Percentiles rank a stretch among this genome's conserved stretches.
Conservation (phyloP, 2,113 vertebrate genomes). For the Nesogale talazaci region DNA sequence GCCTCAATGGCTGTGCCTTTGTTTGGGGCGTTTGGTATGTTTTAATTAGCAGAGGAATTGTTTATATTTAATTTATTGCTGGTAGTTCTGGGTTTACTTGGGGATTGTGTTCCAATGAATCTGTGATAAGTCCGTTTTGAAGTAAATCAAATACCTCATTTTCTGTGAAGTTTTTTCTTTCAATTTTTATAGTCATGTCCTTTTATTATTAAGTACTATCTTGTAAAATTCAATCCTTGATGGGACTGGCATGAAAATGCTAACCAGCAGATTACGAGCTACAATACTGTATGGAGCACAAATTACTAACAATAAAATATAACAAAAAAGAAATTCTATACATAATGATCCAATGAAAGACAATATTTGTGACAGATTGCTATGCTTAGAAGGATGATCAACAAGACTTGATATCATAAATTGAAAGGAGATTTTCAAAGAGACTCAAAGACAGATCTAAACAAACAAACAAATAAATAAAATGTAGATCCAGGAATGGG, state of each 20-base stretch:
- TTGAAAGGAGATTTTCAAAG: too few species aligned
- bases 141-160: background rate
- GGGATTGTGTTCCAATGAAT: background rate
- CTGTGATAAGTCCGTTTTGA: background rate
- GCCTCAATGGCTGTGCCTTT: too few species aligned
- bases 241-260: background rate
- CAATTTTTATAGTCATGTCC: background rate
- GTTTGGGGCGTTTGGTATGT: background rate
- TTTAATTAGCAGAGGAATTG: background rate
- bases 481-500: too few species aligned
- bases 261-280: background rate
- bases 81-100: background rate
- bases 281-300: background rate
- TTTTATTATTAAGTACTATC: background rate
- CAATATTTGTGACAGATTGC: too few species aligned
- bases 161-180: background rate
- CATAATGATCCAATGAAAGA: too few species aligned
- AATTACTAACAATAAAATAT: background rate
- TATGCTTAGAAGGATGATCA: too few species aligned
- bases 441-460: too few species aligned
- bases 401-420: too few species aligned
- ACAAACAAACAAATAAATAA: too few species aligned
- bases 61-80: background rate
- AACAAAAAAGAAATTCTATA: too few species aligned
- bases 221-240: background rate